phyloP scores from a whole-genome alignment of 2,797 vertebrate species.

The Microctenopoma steveboyesi region DNA sequence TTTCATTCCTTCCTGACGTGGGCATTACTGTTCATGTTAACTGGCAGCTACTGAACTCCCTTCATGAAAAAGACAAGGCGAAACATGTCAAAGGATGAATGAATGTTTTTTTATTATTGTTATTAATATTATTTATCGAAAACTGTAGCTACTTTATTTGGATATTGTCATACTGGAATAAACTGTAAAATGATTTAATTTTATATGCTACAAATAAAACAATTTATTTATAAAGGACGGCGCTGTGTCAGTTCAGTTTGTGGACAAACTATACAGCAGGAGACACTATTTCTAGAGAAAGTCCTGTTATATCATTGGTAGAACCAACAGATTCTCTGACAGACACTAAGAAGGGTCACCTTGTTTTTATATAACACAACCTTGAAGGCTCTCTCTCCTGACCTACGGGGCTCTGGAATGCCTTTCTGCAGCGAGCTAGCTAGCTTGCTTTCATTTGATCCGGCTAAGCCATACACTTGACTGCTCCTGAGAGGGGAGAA shows the following conservation, averaged over 20 bases:
- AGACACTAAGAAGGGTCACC: conserved; percentile 54
- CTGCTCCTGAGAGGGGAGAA: conserved; percentile 81
- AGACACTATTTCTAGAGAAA: conserved; percentile 28
- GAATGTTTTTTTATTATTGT: conserved; percentile 86
- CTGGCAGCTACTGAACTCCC: conserved; percentile 93
- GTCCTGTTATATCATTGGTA: conserved; percentile 64
- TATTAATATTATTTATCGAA: conserved; percentile 97
- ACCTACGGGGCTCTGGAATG: conserved; percentile 75
- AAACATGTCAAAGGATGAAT: conserved; percentile 96
- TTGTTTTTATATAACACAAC: conserved; percentile 76
- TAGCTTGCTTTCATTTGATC: conserved; percentile 87
- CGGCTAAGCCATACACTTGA: conserved; percentile 88
- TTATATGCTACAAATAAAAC: conserved; percentile 99
- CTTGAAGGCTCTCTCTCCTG: conserved; percentile 58
- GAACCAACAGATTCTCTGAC: conserved; percentile 62
- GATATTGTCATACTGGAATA: conserved; percentile 98
- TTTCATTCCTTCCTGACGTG: conserved; percentile 89
- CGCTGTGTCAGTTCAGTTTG: conserved; percentile 50
- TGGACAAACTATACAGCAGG: conserved; percentile 1
- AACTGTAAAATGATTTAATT: conserved; percentile 99
- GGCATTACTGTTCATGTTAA: conserved; percentile 88
- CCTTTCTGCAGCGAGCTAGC: conserved; percentile 76
- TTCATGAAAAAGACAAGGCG: conserved; percentile 84
- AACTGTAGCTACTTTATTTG: conserved; percentile 94
- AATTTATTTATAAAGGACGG: conserved; percentile 98